These are phyloP conservation scores for Embiotoca jacksoni DNA, from an alignment of 2,113 vertebrate genomes.

Conservation along the genomic window DNA sequence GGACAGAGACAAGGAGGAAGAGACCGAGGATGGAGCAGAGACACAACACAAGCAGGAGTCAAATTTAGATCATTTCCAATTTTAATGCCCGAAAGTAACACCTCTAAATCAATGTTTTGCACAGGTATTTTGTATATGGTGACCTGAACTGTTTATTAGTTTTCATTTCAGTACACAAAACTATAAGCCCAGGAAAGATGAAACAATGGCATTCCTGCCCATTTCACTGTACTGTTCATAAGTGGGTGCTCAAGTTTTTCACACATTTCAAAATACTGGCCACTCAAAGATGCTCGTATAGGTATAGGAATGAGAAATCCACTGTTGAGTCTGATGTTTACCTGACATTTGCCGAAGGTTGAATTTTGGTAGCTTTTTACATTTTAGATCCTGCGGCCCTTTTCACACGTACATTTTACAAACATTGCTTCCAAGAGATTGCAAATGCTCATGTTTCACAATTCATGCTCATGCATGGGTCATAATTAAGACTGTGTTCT, in stretches of 20 bases:
- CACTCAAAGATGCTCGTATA: background rate
- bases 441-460: background rate
- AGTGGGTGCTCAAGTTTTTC: background rate
- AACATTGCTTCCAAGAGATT: constrained; percentile 1
- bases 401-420: background rate
- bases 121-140: background rate
- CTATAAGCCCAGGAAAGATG: background rate
- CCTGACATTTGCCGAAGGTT: background rate
- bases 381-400: background rate
- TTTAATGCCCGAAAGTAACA: background rate
- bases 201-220: background rate
- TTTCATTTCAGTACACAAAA: background rate
- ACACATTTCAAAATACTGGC: background rate
- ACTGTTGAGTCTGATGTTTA: background rate
- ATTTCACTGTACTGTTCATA: background rate
- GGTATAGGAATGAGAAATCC: background rate
- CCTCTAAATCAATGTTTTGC: background rate
- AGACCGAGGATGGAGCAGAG: background rate
- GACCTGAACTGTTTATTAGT: background rate
- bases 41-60: constrained; percentile 21
- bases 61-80: background rate
- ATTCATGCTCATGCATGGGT: background rate
- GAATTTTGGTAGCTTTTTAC: background rate
- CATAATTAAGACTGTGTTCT: constrained; percentile 13
- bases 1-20: constrained; percentile 27